A percentile compares a stretch with the other conserved stretches of the same genome.
These are phyloP conservation scores for Eulemur macaco DNA, from an alignment of 2,113 vertebrate species.

Conservation along the genomic window DNA sequence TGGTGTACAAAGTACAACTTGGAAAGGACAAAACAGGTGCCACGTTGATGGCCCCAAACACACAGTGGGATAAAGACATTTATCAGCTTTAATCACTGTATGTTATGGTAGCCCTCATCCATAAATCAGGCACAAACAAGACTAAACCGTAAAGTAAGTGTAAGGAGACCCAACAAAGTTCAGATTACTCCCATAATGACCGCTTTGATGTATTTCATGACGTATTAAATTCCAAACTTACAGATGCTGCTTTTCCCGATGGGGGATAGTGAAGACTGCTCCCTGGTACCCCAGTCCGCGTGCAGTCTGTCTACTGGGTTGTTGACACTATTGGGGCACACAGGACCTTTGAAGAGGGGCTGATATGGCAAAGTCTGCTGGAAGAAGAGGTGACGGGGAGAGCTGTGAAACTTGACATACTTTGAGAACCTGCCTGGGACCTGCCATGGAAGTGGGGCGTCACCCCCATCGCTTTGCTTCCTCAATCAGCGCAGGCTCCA, in stretches of 20 bases:
- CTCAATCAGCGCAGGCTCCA: not conserved
- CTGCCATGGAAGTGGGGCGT: not conserved
- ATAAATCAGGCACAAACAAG: conserved; percentile 28
- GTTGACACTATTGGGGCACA: not conserved
- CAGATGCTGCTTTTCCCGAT: not conserved
- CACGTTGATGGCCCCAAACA: not conserved
- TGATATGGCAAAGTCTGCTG: not conserved
- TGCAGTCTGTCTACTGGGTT: not conserved
- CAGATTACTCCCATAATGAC: not conserved
- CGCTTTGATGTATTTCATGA: not conserved
- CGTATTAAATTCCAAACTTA: not conserved
- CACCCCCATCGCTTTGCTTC: not conserved
- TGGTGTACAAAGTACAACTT: not conserved
- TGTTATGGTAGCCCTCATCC: not conserved
- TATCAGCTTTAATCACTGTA: not conserved
- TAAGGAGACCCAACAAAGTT: not conserved
- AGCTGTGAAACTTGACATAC: not conserved
- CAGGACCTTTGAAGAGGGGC: not conserved
- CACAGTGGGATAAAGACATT: not conserved
- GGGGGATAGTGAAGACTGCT: not conserved
- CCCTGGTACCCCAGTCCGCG: fast-evolving
- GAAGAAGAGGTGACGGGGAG: not conserved
- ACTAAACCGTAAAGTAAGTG: not conserved
- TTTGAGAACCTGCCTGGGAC: not conserved
- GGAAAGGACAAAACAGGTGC: not conserved